Percentiles rank a stretch among this genome's conserved stretches.
Evolutionary conservation across 2,888 invertebrate genomes (phyloP).

Genomic region (Helobdella robusta): DNA sequence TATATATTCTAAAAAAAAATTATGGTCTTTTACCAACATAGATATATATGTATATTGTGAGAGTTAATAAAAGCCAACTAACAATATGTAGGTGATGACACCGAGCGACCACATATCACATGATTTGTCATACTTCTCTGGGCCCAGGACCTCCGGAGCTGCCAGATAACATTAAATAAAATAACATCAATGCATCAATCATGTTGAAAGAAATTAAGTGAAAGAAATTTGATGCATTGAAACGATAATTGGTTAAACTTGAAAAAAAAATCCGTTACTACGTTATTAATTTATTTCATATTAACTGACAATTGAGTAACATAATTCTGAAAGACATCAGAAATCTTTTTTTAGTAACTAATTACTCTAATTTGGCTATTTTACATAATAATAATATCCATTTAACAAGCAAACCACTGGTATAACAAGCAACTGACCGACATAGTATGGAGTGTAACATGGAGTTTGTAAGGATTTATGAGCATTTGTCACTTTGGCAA

Average conservation of each 20-base stretch:
- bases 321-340: too few relatives aligned
- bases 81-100: constrained; percentile 96
- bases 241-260: too few relatives aligned
- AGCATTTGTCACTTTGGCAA: constrained; percentile 83
- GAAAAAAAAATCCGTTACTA: too few relatives aligned
- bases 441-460: constrained; percentile 98
- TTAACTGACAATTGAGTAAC: too few relatives aligned
- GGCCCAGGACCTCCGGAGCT: constrained; percentile 79
- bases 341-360: too few relatives aligned
- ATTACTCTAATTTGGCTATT: too few relatives aligned
- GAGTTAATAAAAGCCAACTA: constrained; percentile 50
- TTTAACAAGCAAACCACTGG: too few relatives aligned
- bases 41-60: background rate
- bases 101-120: constrained; percentile 99
- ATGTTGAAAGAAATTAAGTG: constrained; percentile 1
- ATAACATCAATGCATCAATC: background rate
- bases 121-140: constrained; percentile 94
- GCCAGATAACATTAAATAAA: constrained; percentile 40
- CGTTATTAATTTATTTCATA: too few relatives aligned
- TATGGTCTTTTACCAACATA: too few relatives aligned
- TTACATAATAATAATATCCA: too few relatives aligned
- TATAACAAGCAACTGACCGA: constrained; percentile 58
- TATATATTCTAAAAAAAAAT: background rate
- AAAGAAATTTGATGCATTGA: too few relatives aligned
- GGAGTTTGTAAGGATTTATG: constrained; percentile 89